Base-by-base conservation (phyloP, 2,888 invertebrate species). In the Xanthostigma xanthostigma region DNA sequence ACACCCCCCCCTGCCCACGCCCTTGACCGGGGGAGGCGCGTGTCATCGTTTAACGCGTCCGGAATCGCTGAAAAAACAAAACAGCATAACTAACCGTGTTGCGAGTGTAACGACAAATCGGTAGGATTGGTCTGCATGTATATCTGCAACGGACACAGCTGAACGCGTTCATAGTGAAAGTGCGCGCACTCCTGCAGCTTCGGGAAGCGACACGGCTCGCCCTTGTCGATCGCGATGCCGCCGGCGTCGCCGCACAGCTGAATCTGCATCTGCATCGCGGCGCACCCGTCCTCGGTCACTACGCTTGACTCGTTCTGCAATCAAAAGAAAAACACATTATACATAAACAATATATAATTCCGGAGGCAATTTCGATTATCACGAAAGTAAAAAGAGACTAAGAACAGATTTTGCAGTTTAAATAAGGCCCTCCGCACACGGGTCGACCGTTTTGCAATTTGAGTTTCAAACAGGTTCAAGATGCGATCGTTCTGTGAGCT, bases 131-230 rank as follows among this genome's bases (percentile, higher is more conserved):
- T 71, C 53, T 73, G 67, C 47, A 75, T 59, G 52, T 69, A 68
- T 36, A 81, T 73, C 27, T 70, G 67, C 42, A 83, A 70, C 0
- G 83, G 81, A n/a, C 88, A 86, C 55, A 96, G 73, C 56, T 91
- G 86, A 13, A 95, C 94, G 55, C 88, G 77, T 63, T 96, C 95
- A 69, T 96, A 97, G 69, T 97, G 97, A 69, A 97, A 97, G 66
- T 97, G 97, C 6, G 95, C 95, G 69, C 96, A 97, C 64, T 96
- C 95, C 67, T 94, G 93, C 52, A 96, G 75, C 63, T 87, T 86
- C 46, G 88, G 89, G 70, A 90, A 89, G 48, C 84, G 74, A 56
- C 80, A 78, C 44, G 69, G 64, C 53, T 67, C 67, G 17, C 41
- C 50, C 40, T 36, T 45, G 33, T 36, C 48, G 34, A 40, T 44